Percentiles rank a stretch among this genome's conserved stretches.
Evolutionary conservation across 2,797 vertebrate genomes (phyloP).

Genomic region (Anguilla megastoma): DNA sequence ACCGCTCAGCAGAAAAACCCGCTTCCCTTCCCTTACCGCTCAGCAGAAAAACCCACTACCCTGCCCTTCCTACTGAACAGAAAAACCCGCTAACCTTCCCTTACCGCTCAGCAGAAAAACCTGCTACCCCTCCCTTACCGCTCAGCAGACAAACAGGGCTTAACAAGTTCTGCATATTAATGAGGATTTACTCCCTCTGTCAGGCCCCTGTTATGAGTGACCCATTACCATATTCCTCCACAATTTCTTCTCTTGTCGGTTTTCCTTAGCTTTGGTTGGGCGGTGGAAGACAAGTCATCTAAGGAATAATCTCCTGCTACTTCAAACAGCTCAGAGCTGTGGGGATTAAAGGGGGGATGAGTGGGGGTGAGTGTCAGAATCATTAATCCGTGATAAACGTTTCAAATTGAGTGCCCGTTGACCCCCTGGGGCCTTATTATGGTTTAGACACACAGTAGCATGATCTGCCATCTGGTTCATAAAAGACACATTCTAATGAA

Average conservation of each 20-base stretch:
- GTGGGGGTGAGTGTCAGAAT: slow-evolving; percentile 6
- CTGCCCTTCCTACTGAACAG: no score
- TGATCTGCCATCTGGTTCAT: neutral
- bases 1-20: no score
- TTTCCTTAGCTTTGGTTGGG: slow-evolving; percentile 27
- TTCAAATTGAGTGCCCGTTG: neutral
- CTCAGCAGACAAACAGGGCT: neutral
- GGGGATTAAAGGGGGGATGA: slow-evolving; percentile 17
- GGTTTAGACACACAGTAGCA: neutral
- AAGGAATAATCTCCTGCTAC: slow-evolving; percentile 40
- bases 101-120: no score
- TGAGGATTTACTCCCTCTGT: neutral
- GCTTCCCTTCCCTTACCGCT: no score
- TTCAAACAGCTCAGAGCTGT: slow-evolving; percentile 27
- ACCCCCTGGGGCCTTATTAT: neutral
- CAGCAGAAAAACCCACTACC: no score
- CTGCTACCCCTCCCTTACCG: neutral
- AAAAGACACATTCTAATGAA: neutral
- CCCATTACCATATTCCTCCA: neutral
- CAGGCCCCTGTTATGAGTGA: neutral
- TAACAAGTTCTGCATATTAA: neutral
- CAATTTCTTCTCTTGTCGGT: slow-evolving; percentile 20
- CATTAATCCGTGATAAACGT: slow-evolving; percentile 35
- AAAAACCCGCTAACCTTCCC: no score
- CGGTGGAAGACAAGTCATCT: slow-evolving; percentile 26